phyloP scores from a whole-genome alignment of 2,797 vertebrate species.

The Synanceia verrucosa region DNA sequence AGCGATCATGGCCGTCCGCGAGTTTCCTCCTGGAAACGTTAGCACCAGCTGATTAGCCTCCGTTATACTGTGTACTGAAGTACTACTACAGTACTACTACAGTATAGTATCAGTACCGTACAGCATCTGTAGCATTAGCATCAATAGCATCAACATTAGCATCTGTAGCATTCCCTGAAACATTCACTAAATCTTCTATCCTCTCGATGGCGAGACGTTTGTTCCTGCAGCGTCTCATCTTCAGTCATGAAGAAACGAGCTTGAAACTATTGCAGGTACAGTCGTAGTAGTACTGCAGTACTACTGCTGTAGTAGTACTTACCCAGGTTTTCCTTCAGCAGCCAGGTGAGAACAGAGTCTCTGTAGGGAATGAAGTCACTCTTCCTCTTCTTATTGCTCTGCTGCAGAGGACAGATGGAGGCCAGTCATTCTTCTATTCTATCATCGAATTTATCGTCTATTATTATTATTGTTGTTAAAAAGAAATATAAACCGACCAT shows the following conservation, averaged over 20 bases:
- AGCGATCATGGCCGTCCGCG: constrained; percentile 93
- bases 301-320: neutral
- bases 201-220: too few species aligned
- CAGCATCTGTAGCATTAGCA: too few species aligned
- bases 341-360: constrained; percentile 92
- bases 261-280: too few species aligned
- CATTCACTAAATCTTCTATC: too few species aligned
- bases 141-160: too few species aligned
- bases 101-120: too few species aligned
- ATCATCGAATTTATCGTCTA: neutral
- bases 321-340: constrained; percentile 93
- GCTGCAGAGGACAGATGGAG: constrained; percentile 61
- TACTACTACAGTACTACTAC: too few species aligned
- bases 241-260: neutral
- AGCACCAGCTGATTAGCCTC: too few species aligned
- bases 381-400: constrained; percentile 87
- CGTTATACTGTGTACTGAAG: too few species aligned
- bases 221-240: too few species aligned
- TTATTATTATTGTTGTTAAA: neutral
- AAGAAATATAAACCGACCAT: constrained; percentile 65
- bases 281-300: neutral
- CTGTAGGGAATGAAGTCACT: constrained; percentile 91
- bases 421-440: neutral
- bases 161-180: too few species aligned
- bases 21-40: constrained; percentile 87